Evolutionary conservation across 1,140 invertebrate genomes (phyloP), one percentile per base, ranked within the genome.

Genomic region (Drosophila triauraria): DNA sequence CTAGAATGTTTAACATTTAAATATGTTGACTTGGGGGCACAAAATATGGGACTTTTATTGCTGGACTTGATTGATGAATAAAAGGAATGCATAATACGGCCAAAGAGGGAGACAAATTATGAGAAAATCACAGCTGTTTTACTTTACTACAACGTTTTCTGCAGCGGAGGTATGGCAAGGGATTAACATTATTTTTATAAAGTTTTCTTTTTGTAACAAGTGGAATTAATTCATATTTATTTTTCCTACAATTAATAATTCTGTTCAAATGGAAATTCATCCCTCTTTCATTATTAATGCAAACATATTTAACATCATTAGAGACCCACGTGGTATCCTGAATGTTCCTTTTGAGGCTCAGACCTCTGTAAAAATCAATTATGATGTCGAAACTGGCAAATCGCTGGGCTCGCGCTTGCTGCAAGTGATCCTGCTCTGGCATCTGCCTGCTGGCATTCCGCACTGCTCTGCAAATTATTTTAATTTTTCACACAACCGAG

Each of bases 401-500:
- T 65, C 60, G 30, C 60, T 50, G 27, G 17, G 23, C n/a, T 38
- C 30, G 15, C 20, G 51, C 51, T 23, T 20, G 0, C 27, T 47
- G 68, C 48, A 62, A 51, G 57, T 57, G 58, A 58, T 38, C 57
- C 40, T n/a, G 27, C 57, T 25, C 12, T 48, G 23, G 35, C 50
- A 40, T 46, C 32, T 43, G 47, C 15, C 25, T 40, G 35, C 30
- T 35, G 32, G 42, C 32, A 32, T 23, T 23, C 40, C 43, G 42
- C 38, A 43, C 3, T 67, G 62, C 27, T 30, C 27, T 30, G 27
- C 6, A 57, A 79, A 90, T 85, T 75, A 91, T 88, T 88, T 88
- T 85, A 85, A 90, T 82, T 85, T 90, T 77, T 90, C 63, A 75
- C 78, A 56, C 75, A 84, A 72, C 59, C 70, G 78, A 78, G 32